Evolutionary conservation across 2,113 vertebrate species (phyloP), one percentile per base, ranked within the genome.

Genomic region (Mesoclemmys tuberculata): DNA sequence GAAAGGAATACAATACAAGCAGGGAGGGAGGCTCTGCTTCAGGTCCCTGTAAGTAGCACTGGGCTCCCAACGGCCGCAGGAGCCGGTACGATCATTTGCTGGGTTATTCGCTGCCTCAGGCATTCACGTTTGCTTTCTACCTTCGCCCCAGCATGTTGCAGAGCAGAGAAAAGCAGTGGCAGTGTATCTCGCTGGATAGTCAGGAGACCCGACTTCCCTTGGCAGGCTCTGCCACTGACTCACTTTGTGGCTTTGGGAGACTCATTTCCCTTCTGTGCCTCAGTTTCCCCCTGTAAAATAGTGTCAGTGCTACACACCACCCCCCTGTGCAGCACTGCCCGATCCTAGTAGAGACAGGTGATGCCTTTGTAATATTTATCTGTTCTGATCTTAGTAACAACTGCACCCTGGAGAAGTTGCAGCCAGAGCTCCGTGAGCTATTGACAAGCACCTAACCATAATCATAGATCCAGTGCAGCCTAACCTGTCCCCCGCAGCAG

Each of bases 1-100:
- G 98, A 99, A 99, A 99, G 98, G 99, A 99, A 99, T 98, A 99
- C 98, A 99, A 99, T 99, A 98, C 98, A 96, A 96, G 93, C 92
- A 93, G 96, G 96, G 95, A 96, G 97, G 96, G 89, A 95, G 93
- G 86, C 90, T 95, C 96, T 41, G 83, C 93, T 95, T 94, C 95
- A 95, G n/a, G 83, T 92, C 97, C 83, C 95, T 96, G 93, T 90
- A 94, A 97, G 95, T 64, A 93, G 92, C 64, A 71, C 71, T 96
- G 96, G 96, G 97, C 97, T 97, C 90, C 87, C 31, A 84, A 68
- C 93, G 88, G 96, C 93, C 96, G 94, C 95, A 54, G 85, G 93
- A 95, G 95, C 82, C 93, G 80, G 92, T 29, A 75, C 82, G 90
- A 74, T 84, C 90, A 46, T 49, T 92, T 86, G 24, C 71, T 61